A percentile compares a stretch with the other conserved stretches of the same genome.
phyloP scores from a whole-genome alignment of 1,140 invertebrate genomes.

The Caenorhabditis briggsae region DNA sequence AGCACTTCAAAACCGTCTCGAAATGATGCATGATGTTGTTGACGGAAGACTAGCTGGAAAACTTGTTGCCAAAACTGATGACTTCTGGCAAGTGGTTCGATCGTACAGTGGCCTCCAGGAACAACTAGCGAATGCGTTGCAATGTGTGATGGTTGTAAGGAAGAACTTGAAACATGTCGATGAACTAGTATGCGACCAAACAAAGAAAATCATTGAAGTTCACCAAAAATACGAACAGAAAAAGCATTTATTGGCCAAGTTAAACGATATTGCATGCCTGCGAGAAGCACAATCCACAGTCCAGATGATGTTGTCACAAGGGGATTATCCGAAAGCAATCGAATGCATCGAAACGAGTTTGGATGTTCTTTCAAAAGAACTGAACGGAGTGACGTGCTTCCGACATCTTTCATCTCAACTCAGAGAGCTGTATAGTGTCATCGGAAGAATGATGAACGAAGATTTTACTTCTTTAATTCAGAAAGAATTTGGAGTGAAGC shows the following conservation, averaged over 20 bases:
- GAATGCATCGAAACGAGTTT: conserved; percentile 96
- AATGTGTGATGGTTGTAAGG: conserved; percentile 64
- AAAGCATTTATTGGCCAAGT: conserved; percentile 44
- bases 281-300: conserved; percentile 97
- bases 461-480: conserved; percentile 94
- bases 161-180: conserved; percentile 57
- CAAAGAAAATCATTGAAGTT: conserved; percentile 76
- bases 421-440: conserved; percentile 94
- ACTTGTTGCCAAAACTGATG: conserved; percentile 74
- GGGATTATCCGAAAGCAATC: conserved; percentile 95
- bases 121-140: conserved; percentile 68
- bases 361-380: conserved; percentile 89
- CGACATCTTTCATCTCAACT: conserved; percentile 93
- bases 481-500: conserved; percentile 89
- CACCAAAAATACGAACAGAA: conserved; percentile 78
- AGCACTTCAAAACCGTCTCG: conserved; percentile 70
- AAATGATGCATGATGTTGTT: conserved; percentile 74
- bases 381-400: conserved; percentile 92
- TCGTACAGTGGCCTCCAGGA: conserved; percentile 73
- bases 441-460: conserved; percentile 94
- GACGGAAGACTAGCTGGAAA: conserved; percentile 73
- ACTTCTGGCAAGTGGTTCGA: conserved; percentile 72
- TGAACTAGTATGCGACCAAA: conserved; percentile 65
- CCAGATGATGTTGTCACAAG: conserved; percentile 91
- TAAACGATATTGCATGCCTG: conserved; percentile 80